These are phyloP conservation scores for Atopsyche davidsoni DNA, from an alignment of 1,140 invertebrate species.

Conservation along the genomic window DNA sequence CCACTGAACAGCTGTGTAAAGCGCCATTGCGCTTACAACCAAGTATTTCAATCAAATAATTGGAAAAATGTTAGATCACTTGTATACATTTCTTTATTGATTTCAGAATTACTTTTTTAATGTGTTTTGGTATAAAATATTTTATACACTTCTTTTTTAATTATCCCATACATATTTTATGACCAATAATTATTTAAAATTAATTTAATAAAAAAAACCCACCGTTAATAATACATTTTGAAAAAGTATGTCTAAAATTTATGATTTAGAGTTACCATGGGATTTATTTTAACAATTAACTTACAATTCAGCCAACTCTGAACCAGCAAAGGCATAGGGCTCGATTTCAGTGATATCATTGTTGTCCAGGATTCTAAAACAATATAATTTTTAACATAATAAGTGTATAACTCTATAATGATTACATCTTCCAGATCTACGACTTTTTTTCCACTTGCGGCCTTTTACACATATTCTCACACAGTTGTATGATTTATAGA, in stretches of 20 bases:
- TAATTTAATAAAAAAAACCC: constrained; percentile 9
- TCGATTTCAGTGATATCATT: constrained; percentile 58
- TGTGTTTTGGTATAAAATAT: too few relatives aligned
- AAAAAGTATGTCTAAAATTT: too few relatives aligned
- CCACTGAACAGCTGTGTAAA: too few relatives aligned
- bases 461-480: background rate
- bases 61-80: too few relatives aligned
- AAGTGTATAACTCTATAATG: background rate
- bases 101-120: too few relatives aligned
- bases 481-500: background rate
- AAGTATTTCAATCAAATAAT: too few relatives aligned
- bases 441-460: background rate
- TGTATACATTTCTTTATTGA: too few relatives aligned
- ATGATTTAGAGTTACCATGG: too few relatives aligned
- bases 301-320: constrained; percentile 61
- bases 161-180: too few relatives aligned
- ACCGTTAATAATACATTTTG: constrained; percentile 6
- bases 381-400: constrained; percentile 18
- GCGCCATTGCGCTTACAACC: too few relatives aligned
- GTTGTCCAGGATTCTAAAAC: constrained; percentile 52
- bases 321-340: constrained; percentile 57
- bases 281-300: constrained; percentile 40
- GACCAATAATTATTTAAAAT: too few relatives aligned
- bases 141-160: too few relatives aligned
- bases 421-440: background rate